phyloP scores from a whole-genome alignment of 2,113 vertebrate genomes.

The Tachysurus vachellii region DNA sequence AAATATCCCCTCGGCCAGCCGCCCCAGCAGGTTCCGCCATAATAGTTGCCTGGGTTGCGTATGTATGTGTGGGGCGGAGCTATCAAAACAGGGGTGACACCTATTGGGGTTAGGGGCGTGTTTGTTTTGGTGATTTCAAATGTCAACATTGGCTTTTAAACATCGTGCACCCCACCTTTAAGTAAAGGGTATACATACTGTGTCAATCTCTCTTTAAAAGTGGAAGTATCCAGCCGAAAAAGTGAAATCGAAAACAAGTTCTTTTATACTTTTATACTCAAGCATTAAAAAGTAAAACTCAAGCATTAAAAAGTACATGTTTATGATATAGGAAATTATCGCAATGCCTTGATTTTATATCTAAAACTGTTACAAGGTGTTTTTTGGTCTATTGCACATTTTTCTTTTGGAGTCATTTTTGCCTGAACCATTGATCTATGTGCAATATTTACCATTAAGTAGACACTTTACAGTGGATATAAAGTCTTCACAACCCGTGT shows the following conservation, averaged over 20 bases:
- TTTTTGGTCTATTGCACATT: too few species aligned
- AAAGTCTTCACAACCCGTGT: too few species aligned
- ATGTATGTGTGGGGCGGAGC: too few species aligned
- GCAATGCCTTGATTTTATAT: background rate
- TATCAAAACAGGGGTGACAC: too few species aligned
- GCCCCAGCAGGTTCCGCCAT: too few species aligned
- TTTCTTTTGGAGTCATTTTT: background rate
- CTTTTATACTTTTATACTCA: background rate
- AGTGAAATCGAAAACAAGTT: background rate
- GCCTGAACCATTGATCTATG: background rate
- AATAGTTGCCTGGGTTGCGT: too few species aligned
- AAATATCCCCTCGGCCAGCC: too few species aligned
- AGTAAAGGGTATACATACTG: background rate
- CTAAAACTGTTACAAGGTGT: background rate
- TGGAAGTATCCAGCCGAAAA: background rate
- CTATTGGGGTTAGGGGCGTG: too few species aligned
- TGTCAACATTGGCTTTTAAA: too few species aligned
- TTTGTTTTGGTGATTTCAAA: too few species aligned
- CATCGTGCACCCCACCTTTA: background rate
- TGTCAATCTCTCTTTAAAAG: background rate
- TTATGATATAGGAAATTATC: background rate
- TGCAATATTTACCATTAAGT: background rate
- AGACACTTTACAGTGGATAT: background rate
- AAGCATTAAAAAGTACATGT: background rate
- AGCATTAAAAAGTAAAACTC: background rate